These are phyloP conservation scores for Dryoscopus gambensis DNA, from an alignment of 2,113 vertebrate genomes.

Conservation along the genomic window DNA sequence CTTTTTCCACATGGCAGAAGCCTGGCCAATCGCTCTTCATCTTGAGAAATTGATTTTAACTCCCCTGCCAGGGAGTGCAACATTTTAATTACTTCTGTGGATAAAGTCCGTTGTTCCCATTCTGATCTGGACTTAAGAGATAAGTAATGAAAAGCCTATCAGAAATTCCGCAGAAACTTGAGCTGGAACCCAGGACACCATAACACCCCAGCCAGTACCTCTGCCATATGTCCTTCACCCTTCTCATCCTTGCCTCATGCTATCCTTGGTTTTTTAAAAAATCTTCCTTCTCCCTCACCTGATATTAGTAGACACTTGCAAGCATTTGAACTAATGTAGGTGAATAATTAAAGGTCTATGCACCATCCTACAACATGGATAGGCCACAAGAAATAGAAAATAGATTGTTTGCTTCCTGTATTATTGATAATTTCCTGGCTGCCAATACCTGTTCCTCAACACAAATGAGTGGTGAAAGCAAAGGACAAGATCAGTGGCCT, in stretches of 20 bases:
- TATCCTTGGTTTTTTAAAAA: neutral
- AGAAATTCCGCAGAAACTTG: constrained; percentile 5
- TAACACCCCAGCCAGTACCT: neutral
- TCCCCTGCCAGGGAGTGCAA: constrained; percentile 41
- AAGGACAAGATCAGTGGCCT: neutral
- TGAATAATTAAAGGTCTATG: neutral
- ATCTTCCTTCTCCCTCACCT: neutral
- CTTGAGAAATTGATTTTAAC: constrained; percentile 54
- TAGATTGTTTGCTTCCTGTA: neutral
- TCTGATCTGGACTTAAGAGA: constrained; percentile 46
- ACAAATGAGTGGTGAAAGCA: neutral
- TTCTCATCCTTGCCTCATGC: neutral
- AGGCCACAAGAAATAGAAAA: neutral
- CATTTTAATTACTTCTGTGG: constrained; percentile 57
- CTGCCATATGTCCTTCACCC: neutral
- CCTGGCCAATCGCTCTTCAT: neutral
- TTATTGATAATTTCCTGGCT: neutral
- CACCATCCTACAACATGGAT: neutral
- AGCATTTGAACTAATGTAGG: neutral
- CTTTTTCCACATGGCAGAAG: neutral
- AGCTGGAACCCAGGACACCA: neutral
- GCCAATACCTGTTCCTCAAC: neutral
- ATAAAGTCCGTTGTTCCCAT: constrained; percentile 30
- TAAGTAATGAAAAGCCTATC: constrained; percentile 45
- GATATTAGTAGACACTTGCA: neutral